Conservation (phyloP, 1,140 invertebrate genomes). For the Halictus rubicundus region DNA sequence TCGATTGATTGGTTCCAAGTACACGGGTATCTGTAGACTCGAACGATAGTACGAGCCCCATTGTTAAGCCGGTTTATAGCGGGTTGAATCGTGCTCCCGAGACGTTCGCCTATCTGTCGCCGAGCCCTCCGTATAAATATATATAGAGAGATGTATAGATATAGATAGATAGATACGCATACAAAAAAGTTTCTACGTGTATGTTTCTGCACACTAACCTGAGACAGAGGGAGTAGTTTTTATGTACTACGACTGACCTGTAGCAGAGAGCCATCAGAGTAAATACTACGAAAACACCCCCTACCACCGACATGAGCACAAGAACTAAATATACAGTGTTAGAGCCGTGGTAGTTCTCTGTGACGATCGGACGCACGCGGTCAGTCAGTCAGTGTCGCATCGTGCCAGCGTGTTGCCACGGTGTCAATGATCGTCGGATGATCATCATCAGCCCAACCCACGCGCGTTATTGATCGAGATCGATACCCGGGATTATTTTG, state of each 20-base stretch:
- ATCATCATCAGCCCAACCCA: not conserved
- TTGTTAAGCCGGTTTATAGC: too few species aligned
- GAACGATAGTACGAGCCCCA: too few species aligned
- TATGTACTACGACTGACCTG: conserved; percentile 99
- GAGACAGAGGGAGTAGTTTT: conserved; percentile 97
- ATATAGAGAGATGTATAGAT: conserved; percentile 58
- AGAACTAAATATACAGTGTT: conserved; percentile 97
- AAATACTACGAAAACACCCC: conserved; percentile 98
- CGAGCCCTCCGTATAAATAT: conserved; percentile 20
- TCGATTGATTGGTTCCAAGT: too few species aligned
- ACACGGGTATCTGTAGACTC: too few species aligned
- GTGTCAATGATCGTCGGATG: not conserved
- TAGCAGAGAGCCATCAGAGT: conserved; percentile 99
- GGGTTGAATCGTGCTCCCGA: too few species aligned
- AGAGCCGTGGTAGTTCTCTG: conserved; percentile 96
- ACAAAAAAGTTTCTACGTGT: conserved; percentile 82
- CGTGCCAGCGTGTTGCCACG: conserved; percentile 5
- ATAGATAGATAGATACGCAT: conserved; percentile 65
- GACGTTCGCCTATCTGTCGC: too few species aligned
- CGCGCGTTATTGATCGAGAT: conserved; percentile 21
- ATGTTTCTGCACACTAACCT: conserved; percentile 94
- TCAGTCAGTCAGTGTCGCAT: conserved; percentile 38
- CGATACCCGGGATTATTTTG: too few species aligned
- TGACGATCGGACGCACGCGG: conserved; percentile 62
- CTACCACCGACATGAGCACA: conserved; percentile 98